Evolutionary conservation across 1,140 invertebrate genomes (phyloP), one percentile per base, ranked within the genome.

Genomic region (Drosophila sp.): DNA sequence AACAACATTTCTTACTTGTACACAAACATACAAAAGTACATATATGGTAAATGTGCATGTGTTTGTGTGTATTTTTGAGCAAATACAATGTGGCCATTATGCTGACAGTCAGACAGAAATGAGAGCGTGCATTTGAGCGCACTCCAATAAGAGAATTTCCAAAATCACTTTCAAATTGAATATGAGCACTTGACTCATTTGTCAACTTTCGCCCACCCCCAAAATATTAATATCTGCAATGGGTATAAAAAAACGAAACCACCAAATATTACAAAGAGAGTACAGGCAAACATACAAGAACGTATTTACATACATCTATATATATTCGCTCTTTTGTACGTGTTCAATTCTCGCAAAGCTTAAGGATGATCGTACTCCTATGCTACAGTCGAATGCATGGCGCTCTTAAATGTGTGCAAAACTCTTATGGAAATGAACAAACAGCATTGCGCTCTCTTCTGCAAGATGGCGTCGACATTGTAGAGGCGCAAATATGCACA

Each of bases 1-100:
- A 51, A 34, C 18, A 46, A 46, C 43, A 46, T 46, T 46, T 48
- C 45, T 50, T 50, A 14, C 25, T 14, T 50, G 46, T 50, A 50
- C 46, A 50, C 46, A 53, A 21, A 53, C 16, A 53, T 53, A 53
- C 32, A 53, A n/a, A 53, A 16, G 16, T 36, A 53, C 16, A 36
- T 51, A 18, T 16, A 16, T 56, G 46, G 27, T 50, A 50, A 50
- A 29, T 36, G 50, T 53, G 32, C 18, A 41, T 56, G 27, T 14
- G 25, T 50, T n/a, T 50, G 46, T 29, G 45, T 21, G 45, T 21
- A 21, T 21, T 21, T 21, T 21, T 21, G 21, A 21, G 21, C 46
- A 50, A 29, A 50, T 14, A n/a, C 45, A 48, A 13, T 14, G 8
- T 50, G 46, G 25, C n/a, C 18, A 45, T 25, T 9, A 25, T 21